phyloP scores from a whole-genome alignment of 2,888 invertebrate genomes.

The Amblyjoppa fuscipennis region DNA sequence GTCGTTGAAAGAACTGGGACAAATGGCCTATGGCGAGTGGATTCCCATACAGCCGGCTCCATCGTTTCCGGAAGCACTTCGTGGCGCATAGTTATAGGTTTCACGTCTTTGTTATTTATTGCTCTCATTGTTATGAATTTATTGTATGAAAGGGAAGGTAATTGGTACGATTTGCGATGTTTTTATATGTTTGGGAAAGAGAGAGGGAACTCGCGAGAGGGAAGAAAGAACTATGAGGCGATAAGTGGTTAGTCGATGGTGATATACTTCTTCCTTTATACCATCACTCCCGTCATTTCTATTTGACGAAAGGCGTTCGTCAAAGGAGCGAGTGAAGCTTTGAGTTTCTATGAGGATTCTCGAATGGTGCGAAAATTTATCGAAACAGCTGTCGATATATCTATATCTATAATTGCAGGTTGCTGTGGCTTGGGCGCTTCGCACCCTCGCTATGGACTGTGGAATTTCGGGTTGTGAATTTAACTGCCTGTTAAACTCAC shows the following conservation, averaged over 20 bases:
- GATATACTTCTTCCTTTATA: background rate
- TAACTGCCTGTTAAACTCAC: no score
- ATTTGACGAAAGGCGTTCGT: background rate
- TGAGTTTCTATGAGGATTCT: background rate
- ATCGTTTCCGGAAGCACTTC: slow-evolving; percentile 56
- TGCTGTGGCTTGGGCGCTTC: background rate
- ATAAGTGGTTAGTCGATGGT: no score
- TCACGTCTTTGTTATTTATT: background rate
- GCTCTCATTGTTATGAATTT: background rate
- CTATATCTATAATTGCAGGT: background rate
- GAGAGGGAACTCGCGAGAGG: background rate
- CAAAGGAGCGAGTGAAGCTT: background rate
- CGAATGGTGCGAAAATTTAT: background rate
- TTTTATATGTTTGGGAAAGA: background rate
- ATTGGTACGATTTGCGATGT: background rate
- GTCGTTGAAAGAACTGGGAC: slow-evolving; percentile 44
- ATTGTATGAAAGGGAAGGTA: background rate
- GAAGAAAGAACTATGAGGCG: background rate
- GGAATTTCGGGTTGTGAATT: background rate
- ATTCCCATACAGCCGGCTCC: slow-evolving; percentile 49
- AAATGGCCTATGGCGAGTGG: slow-evolving; percentile 42
- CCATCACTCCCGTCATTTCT: background rate
- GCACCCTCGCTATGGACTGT: background rate
- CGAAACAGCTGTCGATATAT: background rate
- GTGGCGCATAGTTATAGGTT: slow-evolving; percentile 43